Base-by-base conservation (phyloP, 2,888 invertebrate species). In the Dryadula phaetusa region DNA sequence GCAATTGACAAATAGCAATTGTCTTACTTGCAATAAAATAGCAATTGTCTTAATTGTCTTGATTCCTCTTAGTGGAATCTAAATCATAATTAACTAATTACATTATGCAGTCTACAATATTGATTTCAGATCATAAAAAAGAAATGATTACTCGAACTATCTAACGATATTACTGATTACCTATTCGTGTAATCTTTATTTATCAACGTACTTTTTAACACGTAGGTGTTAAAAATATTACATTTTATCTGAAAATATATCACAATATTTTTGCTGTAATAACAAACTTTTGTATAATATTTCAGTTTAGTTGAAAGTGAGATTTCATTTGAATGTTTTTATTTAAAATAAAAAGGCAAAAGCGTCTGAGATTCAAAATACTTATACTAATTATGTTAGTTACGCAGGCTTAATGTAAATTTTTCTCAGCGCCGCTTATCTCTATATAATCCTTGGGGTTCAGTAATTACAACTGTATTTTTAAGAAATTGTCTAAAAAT, bases 401-500 rank as follows among this genome's bases (percentile, higher is more conserved):
- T 12, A 60, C 60, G 28, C 60, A 44, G 16, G 18, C 44, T 44
- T 60, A 25, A 60, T 60, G 58, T 60, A 44, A 42, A 60, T 60
- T 60, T 32, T 42, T 44, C 40, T 60, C n/a, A 25, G 28, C 42
- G 42, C 28, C 16, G 28, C 60, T 60, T 60, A 60, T 60, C 32
- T 60, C 44, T 16, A 16, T 60, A 46, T 60, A 60, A 60, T 58
- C 64, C 58, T 37, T 46, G 10, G 78, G 77, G 76, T 69, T 74
- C 75, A 77, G 81, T 83, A 84, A 87, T 85, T 84, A 83, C 76
- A 77, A 69, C 77, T 79, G 82, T 81, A 84, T 81, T 40, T 79
- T 81, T 75, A 79, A 79, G 82, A 85, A 86, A 86, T 86, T 81
- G 82, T 80, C 82, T 75, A 67, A 79, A 81, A 81, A 82, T 82